phyloP scores from a whole-genome alignment of 2,888 invertebrate species.

The Arge pagana region DNA sequence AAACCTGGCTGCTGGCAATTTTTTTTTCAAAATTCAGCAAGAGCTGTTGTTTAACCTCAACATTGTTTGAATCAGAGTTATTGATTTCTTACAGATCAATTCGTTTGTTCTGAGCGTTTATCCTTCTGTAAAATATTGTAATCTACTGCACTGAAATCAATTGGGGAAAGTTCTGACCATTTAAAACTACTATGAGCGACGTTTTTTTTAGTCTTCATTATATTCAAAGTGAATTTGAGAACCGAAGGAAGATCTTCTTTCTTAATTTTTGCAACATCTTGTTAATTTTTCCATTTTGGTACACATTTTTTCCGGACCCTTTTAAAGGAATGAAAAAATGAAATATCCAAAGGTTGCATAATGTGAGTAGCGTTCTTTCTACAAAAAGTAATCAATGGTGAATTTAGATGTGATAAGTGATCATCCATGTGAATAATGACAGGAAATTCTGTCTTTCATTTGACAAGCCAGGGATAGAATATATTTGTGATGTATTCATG shows the following conservation, averaged over 20 bases:
- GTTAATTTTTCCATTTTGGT: slow-evolving; percentile 21
- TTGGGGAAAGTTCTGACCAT: slow-evolving; percentile 14
- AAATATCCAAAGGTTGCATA: slow-evolving; percentile 2
- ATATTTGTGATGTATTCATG: slow-evolving; percentile 4
- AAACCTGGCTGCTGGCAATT: slow-evolving; percentile 1
- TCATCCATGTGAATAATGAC: background rate
- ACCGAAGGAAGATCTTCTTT: slow-evolving; percentile 18
- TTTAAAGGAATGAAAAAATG: slow-evolving; percentile 23
- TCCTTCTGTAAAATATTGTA: slow-evolving; percentile 18
- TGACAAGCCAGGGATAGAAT: slow-evolving; percentile 4
- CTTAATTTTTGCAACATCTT: slow-evolving; percentile 11
- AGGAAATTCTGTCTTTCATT: background rate
- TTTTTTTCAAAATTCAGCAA: slow-evolving; percentile 14
- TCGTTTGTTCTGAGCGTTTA: slow-evolving; percentile 17
- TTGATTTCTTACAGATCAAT: background rate
- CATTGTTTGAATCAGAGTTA: background rate
- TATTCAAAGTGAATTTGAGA: slow-evolving; percentile 15
- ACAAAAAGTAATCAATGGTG: no score
- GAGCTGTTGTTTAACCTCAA: background rate
- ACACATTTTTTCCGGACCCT: slow-evolving; percentile 17
- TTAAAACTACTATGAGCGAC: slow-evolving; percentile 17
- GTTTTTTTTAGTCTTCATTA: slow-evolving; percentile 8
- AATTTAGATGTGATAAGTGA: no score
- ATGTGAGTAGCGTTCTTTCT: background rate
- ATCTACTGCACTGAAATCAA: slow-evolving; percentile 18